Base-by-base conservation (phyloP, 2,888 invertebrate species). In the Pogonocherus hispidulus region DNA sequence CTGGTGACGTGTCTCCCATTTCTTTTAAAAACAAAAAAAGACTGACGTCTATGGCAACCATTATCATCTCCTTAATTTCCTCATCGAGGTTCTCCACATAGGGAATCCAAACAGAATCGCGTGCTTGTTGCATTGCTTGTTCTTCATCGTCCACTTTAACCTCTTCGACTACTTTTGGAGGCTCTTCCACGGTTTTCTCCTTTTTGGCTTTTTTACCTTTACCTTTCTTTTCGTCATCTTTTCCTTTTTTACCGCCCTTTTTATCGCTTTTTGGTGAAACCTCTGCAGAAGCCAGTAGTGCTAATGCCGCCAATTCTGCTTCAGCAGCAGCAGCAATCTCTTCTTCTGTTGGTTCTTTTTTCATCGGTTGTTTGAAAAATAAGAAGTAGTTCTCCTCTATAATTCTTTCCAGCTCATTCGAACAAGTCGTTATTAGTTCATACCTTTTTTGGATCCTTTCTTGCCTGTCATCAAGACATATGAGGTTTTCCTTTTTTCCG, bases 331-430 rank as follows among this genome's bases (percentile, higher is more conserved):
- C 62, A 56, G 73, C 66, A 4, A 47, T 65, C 37, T 92, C 86
- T 78, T 93, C 72, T 66, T 27, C 27, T 46, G 59, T 67, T 47
- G 70, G 67, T 6, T 70, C 71, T 27, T 76, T 75, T 14, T 74
- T 72, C 41, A 76, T 66, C 19, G 81, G 71, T 46, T 92, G 87
- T 78, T 93, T 91, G 76, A 92, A 91, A 78, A 92, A 92, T 3
- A 94, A 80, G 64, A 89, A 89, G 74, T 91, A 91, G 84, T 94
- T 94, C 2, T 90, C 87, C 23, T 86, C 86, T 70, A 94, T 85
- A 14, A 92, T 85, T 3, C 86, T 81, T 69, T 87, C 82, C 41
- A 94, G 88, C 66, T 91, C 88, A 3, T 83, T 82, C 23, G 90
- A 89, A 18, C 91, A 89, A 0, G 82, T 81, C 0, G 80, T 72